Percentiles rank a stretch among this genome's conserved stretches.
Evolutionary conservation across 2,113 vertebrate genomes (phyloP).

Genomic region (Guaruba guarouba): DNA sequence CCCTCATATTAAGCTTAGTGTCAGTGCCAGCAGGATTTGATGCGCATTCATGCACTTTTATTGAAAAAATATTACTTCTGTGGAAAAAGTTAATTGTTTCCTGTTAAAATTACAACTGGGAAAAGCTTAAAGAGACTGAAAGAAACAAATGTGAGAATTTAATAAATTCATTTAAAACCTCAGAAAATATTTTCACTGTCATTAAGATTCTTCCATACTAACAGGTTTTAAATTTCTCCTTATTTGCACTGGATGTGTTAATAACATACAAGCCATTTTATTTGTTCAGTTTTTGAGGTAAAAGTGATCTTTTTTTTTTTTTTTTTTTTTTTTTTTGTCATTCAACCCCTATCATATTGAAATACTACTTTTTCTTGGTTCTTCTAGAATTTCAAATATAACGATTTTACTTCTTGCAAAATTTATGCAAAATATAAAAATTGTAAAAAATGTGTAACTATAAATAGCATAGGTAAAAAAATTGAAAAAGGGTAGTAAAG

Average conservation of each 20-base stretch:
- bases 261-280: not conserved
- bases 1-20: conserved; percentile 70
- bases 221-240: not conserved
- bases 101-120: not conserved
- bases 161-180: not conserved
- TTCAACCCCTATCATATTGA: not conserved
- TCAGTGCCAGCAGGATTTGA: conserved; percentile 68
- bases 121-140: not conserved
- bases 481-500: not conserved
- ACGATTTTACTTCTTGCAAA: not conserved
- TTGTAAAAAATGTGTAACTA: not conserved
- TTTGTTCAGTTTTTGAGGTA: not conserved
- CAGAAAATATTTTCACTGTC: not conserved
- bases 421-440: not conserved
- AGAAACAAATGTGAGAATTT: not conserved
- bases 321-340: not conserved
- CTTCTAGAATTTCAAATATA: not conserved
- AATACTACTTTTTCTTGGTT: not conserved
- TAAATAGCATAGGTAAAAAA: not conserved
- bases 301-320: not conserved
- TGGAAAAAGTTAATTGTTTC: not conserved
- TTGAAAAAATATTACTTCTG: conserved; percentile 66
- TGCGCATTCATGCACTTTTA: conserved; percentile 61
- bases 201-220: not conserved
- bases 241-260: not conserved